These are phyloP conservation scores for Stenurella melanura DNA, from an alignment of 2,888 invertebrate genomes.

Conservation along the genomic window DNA sequence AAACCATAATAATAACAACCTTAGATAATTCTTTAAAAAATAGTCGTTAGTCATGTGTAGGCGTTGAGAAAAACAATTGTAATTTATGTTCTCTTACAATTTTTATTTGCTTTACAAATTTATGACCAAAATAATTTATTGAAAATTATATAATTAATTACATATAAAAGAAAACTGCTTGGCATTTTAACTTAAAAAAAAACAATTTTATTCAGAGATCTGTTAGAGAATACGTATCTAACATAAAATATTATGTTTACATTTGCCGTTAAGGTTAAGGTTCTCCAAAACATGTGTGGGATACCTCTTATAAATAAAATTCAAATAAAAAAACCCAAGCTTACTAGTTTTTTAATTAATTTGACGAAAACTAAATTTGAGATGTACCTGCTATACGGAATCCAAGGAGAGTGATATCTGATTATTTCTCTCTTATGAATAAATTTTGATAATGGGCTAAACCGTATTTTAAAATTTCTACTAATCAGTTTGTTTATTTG, in stretches of 20 bases:
- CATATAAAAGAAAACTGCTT: neutral
- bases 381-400: neutral
- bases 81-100: neutral
- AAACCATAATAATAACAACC: neutral
- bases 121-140: neutral
- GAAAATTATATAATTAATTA: neutral
- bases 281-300: neutral
- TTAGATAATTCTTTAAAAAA: constrained; percentile 37
- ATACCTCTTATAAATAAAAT: neutral
- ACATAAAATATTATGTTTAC: neutral
- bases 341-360: neutral
- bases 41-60: constrained; percentile 35
- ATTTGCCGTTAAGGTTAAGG: neutral
- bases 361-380: neutral
- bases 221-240: neutral
- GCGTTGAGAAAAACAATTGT: constrained; percentile 20
- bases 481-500: too few relatives aligned
- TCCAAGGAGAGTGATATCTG: too few relatives aligned
- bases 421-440: too few relatives aligned
- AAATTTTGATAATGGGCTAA: too few relatives aligned
- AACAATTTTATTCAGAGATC: neutral
- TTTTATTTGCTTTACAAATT: neutral
- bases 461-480: too few relatives aligned
- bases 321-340: neutral
- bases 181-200: neutral